Evolutionary conservation across 2,888 invertebrate species (phyloP).

Genomic region (Spilosoma lubricipeda): DNA sequence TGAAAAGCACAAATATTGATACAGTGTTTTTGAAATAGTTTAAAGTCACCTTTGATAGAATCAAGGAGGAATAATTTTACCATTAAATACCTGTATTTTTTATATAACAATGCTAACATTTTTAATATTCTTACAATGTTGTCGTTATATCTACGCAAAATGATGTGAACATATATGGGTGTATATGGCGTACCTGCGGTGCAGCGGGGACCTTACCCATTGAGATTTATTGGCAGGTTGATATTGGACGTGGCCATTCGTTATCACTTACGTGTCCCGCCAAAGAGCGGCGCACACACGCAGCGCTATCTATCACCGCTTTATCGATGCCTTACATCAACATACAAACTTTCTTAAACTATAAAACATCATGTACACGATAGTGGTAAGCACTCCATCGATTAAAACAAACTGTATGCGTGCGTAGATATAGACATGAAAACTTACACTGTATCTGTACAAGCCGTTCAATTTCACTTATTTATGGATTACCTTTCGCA

Average conservation of each 20-base stretch:
- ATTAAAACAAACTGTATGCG: not conserved
- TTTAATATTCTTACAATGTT: not conserved
- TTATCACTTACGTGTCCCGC: constrained; percentile 14
- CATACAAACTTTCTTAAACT: constrained; percentile 16
- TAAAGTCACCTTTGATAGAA: too few relatives aligned
- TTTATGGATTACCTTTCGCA: not conserved
- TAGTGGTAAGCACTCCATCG: not conserved
- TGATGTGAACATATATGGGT: not conserved
- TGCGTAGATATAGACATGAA: not conserved
- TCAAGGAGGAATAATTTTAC: not conserved
- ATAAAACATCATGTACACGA: constrained; percentile 13
- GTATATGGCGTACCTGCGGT: not conserved
- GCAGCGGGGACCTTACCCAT: not conserved
- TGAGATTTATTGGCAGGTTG: constrained; percentile 2
- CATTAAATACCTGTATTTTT: not conserved
- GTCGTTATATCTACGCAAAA: not conserved
- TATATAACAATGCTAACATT: not conserved
- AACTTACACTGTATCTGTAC: not conserved
- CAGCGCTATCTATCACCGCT: constrained; percentile 13
- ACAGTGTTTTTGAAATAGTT: too few relatives aligned
- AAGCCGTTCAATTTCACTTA: not conserved
- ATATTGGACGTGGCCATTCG: constrained; percentile 6
- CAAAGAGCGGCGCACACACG: not conserved
- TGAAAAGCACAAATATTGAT: too few relatives aligned
- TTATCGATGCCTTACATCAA: constrained; percentile 19